A percentile compares a stretch with the other conserved stretches of the same genome.
phyloP scores from a whole-genome alignment of 1,140 invertebrate species.

The Zaprionus camerounensis region DNA sequence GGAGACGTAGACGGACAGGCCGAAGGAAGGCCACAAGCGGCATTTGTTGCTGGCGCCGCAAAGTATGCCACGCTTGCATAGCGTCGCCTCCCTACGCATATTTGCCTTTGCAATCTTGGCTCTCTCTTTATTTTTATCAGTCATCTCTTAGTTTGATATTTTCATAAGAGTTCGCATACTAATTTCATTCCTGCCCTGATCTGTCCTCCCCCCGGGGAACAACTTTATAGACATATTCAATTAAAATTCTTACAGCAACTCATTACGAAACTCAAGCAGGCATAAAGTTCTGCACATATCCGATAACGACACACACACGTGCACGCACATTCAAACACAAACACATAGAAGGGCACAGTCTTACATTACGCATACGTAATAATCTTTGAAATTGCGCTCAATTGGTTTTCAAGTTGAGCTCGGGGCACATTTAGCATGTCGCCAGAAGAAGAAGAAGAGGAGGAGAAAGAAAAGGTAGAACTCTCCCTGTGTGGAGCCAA shows the following conservation, averaged over 20 bases:
- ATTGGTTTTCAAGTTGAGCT: slow-evolving; percentile 73
- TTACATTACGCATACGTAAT: slow-evolving; percentile 67
- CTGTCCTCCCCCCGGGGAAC: neutral
- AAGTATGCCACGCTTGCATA: slow-evolving; percentile 47
- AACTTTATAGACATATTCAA: slow-evolving; percentile 49
- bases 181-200: slow-evolving; percentile 11
- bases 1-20: slow-evolving; percentile 5
- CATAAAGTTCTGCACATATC: slow-evolving; percentile 66
- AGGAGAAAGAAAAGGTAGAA: neutral
- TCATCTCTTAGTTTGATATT: neutral
- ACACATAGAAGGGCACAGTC: slow-evolving; percentile 20
- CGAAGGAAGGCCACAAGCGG: slow-evolving; percentile 38
- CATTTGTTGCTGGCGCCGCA: slow-evolving; percentile 55
- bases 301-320: slow-evolving; percentile 33
- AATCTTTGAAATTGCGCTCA: slow-evolving; percentile 76
- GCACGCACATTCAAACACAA: neutral
- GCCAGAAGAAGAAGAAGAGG: slow-evolving; percentile 15
- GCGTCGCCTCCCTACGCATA: neutral
- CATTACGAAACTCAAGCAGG: slow-evolving; percentile 68
- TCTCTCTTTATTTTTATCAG: neutral
- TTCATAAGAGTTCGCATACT: slow-evolving; percentile 14
- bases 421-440: slow-evolving; percentile 41
- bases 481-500: neutral
- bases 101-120: neutral
- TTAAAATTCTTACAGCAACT: slow-evolving; percentile 64